Evolutionary conservation across 2,797 vertebrate genomes (phyloP).

Genomic region (Threskiornis aethiopicus): DNA sequence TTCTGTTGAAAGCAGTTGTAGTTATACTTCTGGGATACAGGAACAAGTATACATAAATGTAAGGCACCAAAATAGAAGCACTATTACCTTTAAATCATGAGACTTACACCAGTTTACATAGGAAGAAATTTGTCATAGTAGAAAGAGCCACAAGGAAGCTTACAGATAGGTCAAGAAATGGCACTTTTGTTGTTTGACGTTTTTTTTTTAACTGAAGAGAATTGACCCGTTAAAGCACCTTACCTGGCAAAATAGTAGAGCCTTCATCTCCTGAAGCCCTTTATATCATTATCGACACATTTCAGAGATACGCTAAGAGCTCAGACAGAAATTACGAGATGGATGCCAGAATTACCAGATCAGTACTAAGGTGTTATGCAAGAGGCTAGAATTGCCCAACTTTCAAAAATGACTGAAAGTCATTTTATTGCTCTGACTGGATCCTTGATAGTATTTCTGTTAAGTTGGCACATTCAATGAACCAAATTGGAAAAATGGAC

Average conservation of each 20-base stretch:
- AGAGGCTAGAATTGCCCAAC: not conserved
- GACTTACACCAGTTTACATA: rapidly evolving
- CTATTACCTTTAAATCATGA: not conserved
- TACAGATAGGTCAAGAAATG: not conserved
- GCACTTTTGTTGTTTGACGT: not conserved
- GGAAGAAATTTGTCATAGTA: not conserved
- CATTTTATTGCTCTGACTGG: not conserved
- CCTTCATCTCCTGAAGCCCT: not conserved
- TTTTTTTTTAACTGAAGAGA: not conserved
- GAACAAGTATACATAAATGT: not conserved
- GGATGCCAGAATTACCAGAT: not conserved
- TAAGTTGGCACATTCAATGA: not conserved
- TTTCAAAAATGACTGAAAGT: not conserved
- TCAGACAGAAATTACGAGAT: not conserved
- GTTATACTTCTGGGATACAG: not conserved
- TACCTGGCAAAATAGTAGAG: not conserved
- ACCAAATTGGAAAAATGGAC: not conserved
- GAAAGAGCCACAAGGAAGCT: not conserved
- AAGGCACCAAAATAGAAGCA: not conserved
- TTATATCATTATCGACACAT: not conserved
- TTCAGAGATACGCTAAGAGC: not conserved
- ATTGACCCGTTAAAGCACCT: not conserved
- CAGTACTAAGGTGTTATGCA: not conserved
- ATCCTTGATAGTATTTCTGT: not conserved
- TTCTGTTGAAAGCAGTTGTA: not conserved